Evolutionary conservation across 1,140 invertebrate species (phyloP), one percentile per base, ranked within the genome.

Genomic region (Eueides isabella): DNA sequence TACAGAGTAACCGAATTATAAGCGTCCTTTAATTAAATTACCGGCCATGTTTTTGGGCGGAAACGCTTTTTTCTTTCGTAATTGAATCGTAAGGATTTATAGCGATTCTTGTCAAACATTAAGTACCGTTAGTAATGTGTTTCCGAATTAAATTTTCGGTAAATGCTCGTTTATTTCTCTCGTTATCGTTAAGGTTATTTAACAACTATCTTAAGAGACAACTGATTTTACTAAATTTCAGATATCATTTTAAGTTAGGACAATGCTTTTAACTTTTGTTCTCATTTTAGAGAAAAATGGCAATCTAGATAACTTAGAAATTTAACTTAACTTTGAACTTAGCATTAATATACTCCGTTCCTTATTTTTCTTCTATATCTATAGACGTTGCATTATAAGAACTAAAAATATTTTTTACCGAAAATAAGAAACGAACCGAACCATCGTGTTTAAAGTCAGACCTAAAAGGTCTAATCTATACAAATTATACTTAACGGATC

Each of bases 11-110:
- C 48, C 26, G 5, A 19, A 55, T 55, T 55, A 55, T 76, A 80
- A 86, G 83, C 84, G 82, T 79, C 66, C 71, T 31, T 65, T 86
- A 82, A 86, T 83, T 64, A 81, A 78, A 82, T 85, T 82, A 84
- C 72, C 28, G 68, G 26, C 67, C 44, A 67, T 64, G 74, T 74
- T 61, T 71, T 74, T 62, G 72, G 63, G 72, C 62, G 61, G 66
- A 69, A 72, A 65, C 73, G 67, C 62, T 76, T 70, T 74, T 68
- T 41, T 23, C n/a, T 55, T 74, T 67, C 14, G 68, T 62, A 74
- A 75, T 41, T 62, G 63, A 70, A 41, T 75, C 67, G 31, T 66
- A 31, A 30, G 62, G 61, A 71, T 75, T 75, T 75, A 75, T 62
- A 66, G 71, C 35, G 48, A 67, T 29, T 72, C 55, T 61, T 66